phyloP scores from a whole-genome alignment of 2,113 vertebrate genomes.

The Odobenus rosmarus region DNA sequence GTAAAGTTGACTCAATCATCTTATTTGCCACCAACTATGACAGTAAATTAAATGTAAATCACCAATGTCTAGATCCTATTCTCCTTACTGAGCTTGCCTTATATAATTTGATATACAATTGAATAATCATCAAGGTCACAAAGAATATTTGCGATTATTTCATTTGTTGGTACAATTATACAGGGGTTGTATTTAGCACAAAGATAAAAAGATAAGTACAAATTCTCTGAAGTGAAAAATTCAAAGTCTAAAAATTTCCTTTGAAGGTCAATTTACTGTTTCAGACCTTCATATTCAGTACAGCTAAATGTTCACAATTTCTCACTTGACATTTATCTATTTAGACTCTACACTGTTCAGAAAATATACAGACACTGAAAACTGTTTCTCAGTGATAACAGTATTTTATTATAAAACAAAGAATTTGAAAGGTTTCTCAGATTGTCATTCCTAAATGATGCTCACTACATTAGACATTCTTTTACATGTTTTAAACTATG shows the following conservation, averaged over 20 bases:
- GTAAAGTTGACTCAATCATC: neutral
- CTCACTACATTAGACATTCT: neutral
- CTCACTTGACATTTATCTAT: neutral
- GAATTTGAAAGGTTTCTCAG: neutral
- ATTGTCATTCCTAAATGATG: neutral
- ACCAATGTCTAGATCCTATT: neutral
- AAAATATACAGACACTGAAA: neutral
- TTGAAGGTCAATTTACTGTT: constrained; percentile 59
- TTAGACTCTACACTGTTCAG: neutral
- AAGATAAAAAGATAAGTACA: constrained; percentile 56
- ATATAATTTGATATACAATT: neutral
- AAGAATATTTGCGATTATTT: constrained; percentile 18
- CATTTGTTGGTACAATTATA: constrained; percentile 43
- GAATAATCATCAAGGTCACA: neutral
- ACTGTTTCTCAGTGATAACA: neutral
- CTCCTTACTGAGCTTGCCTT: neutral
- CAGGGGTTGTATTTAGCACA: constrained; percentile 55
- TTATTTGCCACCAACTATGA: neutral
- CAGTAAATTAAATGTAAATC: neutral
- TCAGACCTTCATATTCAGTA: neutral
- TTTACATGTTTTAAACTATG: neutral
- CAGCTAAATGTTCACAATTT: neutral
- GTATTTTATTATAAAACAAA: neutral
- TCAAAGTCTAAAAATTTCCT: constrained; percentile 51
- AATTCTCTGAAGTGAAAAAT: constrained; percentile 63